Base-by-base conservation (phyloP, 2,113 vertebrate genomes). In the Hippoglossus stenolepis region DNA sequence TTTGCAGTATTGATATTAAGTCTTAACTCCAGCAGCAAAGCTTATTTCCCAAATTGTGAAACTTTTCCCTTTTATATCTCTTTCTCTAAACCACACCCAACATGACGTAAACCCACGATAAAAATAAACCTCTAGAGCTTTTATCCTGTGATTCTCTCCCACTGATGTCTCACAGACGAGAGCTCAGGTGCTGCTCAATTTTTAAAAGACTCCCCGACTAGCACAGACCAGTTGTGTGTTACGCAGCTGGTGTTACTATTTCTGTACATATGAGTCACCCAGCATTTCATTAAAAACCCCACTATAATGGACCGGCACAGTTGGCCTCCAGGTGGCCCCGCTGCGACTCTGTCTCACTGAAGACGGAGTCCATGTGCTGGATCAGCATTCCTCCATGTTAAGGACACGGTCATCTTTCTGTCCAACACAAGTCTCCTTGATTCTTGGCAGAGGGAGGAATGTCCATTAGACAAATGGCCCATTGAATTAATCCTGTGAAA, bases 351-450 rank as follows among this genome's bases (percentile, higher is more conserved):
- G 67, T 38, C 66, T 23, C 75, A 26, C 67, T 70, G 40, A 77
- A 75, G 64, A 31, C 79, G 11, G 62, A 53, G 70, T 24, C 66
- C 21, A 4, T 62, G 75, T 85, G 79, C 86, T 73, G 74, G 60
- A 64, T 85, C 86, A 86, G 80, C 83, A 86, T 87, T 89, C 85
- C 85, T 79, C 73, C 49, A 14, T 7, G 40, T 77, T 63, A 70
- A 60, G 7, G 15, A 53, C 65, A 47, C 14, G 18, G 72, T 75
- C 61, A 60, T 80, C 75, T 26, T 68, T 82, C 79, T 18, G 0
- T 77, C 60, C 1, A 67, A 88, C 79, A 74, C 73, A n/a, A 69
- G 79, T 81, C 74, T 85, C 81, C 81, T 82, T 81, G 61, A 64
- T 63, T 84, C 70, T 68, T 77, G 79, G 81, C 77, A 79, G 61